Evolutionary conservation across 2,113 vertebrate species (phyloP).

Genomic region (Trematomus loennbergii): DNA sequence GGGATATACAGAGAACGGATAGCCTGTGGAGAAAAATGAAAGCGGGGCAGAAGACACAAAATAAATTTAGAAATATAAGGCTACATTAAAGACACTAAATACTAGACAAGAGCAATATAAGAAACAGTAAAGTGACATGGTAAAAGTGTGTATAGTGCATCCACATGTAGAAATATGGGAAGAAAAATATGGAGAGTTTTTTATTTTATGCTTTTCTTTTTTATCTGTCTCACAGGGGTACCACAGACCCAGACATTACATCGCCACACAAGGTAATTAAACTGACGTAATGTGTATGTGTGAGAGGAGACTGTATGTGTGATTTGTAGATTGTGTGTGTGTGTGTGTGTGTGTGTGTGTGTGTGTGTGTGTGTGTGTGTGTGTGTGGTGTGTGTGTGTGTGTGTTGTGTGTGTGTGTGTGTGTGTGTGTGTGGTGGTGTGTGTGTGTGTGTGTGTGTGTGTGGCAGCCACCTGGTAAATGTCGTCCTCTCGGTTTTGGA

Average conservation of each 20-base stretch:
- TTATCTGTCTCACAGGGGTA: constrained; percentile 74
- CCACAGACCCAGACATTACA: constrained; percentile 81
- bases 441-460: constrained; percentile 25
- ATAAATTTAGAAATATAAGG: too few relatives aligned
- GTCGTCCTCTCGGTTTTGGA: constrained; percentile 49
- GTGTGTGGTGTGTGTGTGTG: constrained; percentile 22
- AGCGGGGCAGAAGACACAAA: too few relatives aligned
- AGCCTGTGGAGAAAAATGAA: not conserved
- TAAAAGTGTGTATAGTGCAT: too few relatives aligned
- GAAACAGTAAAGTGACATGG: too few relatives aligned
- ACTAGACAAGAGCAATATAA: not conserved
- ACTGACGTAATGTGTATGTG: constrained; percentile 41
- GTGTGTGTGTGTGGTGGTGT: constrained; percentile 13
- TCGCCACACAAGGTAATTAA: constrained; percentile 81
- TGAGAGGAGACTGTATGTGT: not conserved
- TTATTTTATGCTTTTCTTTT: constrained; percentile 22
- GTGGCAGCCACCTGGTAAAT: constrained; percentile 52
- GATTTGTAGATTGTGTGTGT: not conserved
- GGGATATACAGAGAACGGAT: not conserved
- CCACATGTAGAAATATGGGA: not conserved
- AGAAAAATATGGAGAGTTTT: not conserved
- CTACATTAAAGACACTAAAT: not conserved
- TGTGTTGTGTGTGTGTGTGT: constrained; percentile 24
- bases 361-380: constrained; percentile 10
- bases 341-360: constrained; percentile 17